phyloP scores from a whole-genome alignment of 2,113 vertebrate species.

The Xyliphius kryptos region DNA sequence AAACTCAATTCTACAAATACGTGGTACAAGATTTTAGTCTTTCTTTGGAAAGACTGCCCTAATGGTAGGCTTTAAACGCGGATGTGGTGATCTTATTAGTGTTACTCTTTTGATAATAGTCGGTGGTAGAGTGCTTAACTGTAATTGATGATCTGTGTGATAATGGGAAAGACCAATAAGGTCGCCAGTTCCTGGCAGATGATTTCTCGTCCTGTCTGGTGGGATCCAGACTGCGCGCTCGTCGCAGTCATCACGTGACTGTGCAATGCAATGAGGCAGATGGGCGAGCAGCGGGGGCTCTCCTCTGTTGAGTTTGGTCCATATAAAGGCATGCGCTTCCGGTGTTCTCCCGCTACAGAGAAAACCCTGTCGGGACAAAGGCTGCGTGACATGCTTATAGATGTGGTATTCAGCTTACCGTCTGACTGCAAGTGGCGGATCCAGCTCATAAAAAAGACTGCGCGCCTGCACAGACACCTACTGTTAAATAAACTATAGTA shows the following conservation, averaged over 20 bases:
- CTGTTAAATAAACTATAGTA: neutral
- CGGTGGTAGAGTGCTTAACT: neutral
- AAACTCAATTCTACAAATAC: no score
- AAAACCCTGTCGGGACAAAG: neutral
- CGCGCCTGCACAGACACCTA: no score
- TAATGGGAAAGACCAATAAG: neutral
- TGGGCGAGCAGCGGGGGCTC: slow-evolving; percentile 37
- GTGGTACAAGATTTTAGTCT: no score
- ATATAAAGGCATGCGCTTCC: slow-evolving; percentile 45
- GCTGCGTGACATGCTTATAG: neutral
- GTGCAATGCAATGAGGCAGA: slow-evolving; percentile 40
- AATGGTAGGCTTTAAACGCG: no score
- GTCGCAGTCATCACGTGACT: slow-evolving; percentile 23
- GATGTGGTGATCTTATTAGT: no score
- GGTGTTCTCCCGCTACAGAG: slow-evolving; percentile 27
- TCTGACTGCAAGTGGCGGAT: neutral
- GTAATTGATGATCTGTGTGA: neutral
- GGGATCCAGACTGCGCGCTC: slow-evolving; percentile 17
- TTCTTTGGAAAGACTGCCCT: no score
- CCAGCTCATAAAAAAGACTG: no score
- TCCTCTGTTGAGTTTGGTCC: slow-evolving; percentile 18
- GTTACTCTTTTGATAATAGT: no score
- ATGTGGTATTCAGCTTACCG: neutral
- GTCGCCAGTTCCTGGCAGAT: slow-evolving; percentile 34
- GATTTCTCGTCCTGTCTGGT: slow-evolving; percentile 35